Evolutionary conservation across 2,888 invertebrate genomes (phyloP).

Genomic region (Yponomeuta cagnagella): DNA sequence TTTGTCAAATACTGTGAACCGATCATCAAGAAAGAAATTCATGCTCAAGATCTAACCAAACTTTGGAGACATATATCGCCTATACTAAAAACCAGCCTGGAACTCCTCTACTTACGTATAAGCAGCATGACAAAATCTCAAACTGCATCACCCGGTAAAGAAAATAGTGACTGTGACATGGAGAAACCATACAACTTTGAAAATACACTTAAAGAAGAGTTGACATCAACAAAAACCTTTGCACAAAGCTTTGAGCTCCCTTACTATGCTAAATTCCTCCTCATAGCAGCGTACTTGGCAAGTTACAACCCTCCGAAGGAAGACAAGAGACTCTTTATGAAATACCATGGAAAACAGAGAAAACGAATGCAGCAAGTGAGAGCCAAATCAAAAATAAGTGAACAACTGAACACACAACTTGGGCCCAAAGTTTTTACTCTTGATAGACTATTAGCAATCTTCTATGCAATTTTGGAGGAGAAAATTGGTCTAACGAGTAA

Average conservation of each 20-base stretch:
- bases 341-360: constrained; percentile 83
- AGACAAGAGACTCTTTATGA: constrained; percentile 91
- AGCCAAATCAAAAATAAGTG: constrained; percentile 73
- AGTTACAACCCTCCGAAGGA: constrained; percentile 94
- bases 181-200: constrained; percentile 41
- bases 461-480: constrained; percentile 90
- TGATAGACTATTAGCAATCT: constrained; percentile 89
- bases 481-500: constrained; percentile 90
- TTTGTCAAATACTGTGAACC: constrained; percentile 88
- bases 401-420: constrained; percentile 79
- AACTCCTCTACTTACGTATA: constrained; percentile 85
- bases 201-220: constrained; percentile 57
- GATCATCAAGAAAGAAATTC: constrained; percentile 79
- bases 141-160: constrained; percentile 49
- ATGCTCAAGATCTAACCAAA: constrained; percentile 78
- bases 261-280: constrained; percentile 90
- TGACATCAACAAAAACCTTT: constrained; percentile 69
- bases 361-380: constrained; percentile 78
- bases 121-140: constrained; percentile 40
- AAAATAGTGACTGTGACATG: constrained; percentile 36
- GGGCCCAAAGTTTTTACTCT: constrained; percentile 90
- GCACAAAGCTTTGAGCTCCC: constrained; percentile 87
- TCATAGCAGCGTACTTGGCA: constrained; percentile 93
- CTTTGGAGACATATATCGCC: constrained; percentile 89
- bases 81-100: constrained; percentile 82